Evolutionary conservation across 2,113 vertebrate genomes (phyloP).

Genomic region (Zootoca vivipara): DNA sequence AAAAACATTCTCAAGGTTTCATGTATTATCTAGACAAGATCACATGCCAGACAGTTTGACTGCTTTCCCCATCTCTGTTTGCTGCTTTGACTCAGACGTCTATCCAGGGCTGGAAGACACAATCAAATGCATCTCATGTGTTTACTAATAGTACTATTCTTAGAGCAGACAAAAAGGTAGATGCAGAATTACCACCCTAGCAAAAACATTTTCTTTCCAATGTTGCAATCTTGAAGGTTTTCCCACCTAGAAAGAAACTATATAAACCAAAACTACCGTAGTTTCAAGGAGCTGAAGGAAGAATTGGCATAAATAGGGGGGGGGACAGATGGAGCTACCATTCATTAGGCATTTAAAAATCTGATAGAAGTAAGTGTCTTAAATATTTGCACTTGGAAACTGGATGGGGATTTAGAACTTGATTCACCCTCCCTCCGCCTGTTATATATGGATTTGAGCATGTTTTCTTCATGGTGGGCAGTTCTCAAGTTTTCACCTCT

Average conservation of each 20-base stretch:
- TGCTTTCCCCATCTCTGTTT: not conserved
- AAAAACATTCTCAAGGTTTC: not conserved
- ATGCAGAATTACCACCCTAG: not conserved
- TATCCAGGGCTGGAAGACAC: not conserved
- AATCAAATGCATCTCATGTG: not conserved
- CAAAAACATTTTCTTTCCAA: not conserved
- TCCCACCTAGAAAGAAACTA: not conserved
- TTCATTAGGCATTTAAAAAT: not conserved
- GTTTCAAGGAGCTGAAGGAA: not conserved
- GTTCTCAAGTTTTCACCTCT: not conserved
- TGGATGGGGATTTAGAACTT: no score
- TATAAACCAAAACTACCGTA: not conserved
- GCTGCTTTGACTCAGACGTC: not conserved
- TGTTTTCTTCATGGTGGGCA: not conserved
- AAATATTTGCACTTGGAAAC: not conserved
- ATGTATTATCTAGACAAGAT: not conserved
- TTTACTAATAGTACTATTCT: not conserved
- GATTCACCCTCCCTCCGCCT: not conserved
- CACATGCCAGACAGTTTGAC: not conserved
- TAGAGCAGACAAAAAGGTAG: not conserved
- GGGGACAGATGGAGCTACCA: not conserved
- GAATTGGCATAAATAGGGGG: no score
- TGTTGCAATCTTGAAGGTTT: not conserved
- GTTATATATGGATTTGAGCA: not conserved
- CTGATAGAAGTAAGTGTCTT: not conserved